Conservation (phyloP, 2,888 invertebrate genomes). For the Folsomia manolachei region DNA sequence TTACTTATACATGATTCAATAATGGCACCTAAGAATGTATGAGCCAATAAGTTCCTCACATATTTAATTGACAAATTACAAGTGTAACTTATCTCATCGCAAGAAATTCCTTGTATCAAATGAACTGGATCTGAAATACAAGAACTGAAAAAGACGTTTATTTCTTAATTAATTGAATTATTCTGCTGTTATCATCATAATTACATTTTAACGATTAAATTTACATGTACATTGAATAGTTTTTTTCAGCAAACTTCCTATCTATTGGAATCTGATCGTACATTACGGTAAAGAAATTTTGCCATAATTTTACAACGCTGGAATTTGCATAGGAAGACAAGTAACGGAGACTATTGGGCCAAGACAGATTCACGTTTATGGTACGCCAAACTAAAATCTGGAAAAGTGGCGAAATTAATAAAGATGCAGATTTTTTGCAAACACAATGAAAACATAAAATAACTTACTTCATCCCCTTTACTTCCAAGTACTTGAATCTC, state of each 20-base stretch:
- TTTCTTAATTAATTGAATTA: too few species aligned
- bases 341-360: neutral
- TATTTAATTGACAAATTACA: too few species aligned
- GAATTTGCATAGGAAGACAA: neutral
- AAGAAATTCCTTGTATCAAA: too few species aligned
- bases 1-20: too few species aligned
- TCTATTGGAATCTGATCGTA: slow-evolving; percentile 6
- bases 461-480: neutral
- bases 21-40: too few species aligned
- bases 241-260: neutral
- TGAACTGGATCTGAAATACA: too few species aligned
- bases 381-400: slow-evolving; percentile 17
- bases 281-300: slow-evolving; percentile 6
- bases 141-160: too few species aligned
- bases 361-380: neutral
- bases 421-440: neutral
- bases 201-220: too few species aligned
- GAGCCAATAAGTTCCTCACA: too few species aligned
- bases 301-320: neutral
- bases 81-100: too few species aligned
- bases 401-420: neutral
- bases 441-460: too few species aligned
- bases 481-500: slow-evolving; percentile 1
- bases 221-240: neutral
- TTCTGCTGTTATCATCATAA: too few species aligned